Evolutionary conservation across 2,113 vertebrate genomes (phyloP).

Genomic region (Antennarius striatus): DNA sequence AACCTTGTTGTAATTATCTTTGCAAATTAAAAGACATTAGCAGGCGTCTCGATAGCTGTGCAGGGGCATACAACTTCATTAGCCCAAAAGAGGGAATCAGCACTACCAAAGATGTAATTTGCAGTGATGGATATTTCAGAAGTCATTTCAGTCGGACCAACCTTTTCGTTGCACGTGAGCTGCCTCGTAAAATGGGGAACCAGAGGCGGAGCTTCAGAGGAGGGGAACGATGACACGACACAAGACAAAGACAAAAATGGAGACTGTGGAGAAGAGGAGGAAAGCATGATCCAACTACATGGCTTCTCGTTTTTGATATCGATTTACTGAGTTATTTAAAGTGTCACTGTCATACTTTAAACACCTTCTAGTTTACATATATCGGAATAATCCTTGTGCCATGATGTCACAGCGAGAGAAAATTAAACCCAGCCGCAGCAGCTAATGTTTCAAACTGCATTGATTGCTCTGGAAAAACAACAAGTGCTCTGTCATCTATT

Average conservation of each 20-base stretch:
- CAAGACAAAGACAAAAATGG: constrained; percentile 18
- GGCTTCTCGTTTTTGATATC: constrained; percentile 32
- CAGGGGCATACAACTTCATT: constrained; percentile 71
- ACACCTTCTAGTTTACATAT: constrained; percentile 56
- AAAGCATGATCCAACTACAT: constrained; percentile 3
- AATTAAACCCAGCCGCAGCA: constrained; percentile 29
- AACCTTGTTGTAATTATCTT: constrained; percentile 76
- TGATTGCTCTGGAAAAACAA: constrained; percentile 7
- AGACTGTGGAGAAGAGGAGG: constrained; percentile 31
- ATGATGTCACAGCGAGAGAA: constrained; percentile 44
- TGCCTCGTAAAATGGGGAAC: constrained; percentile 34
- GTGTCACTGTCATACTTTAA: constrained; percentile 38
- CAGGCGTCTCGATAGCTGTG: constrained; percentile 59
- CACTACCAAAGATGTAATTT: constrained; percentile 65
- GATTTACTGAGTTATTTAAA: constrained; percentile 53
- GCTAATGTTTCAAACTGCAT: background rate
- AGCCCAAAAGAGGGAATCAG: constrained; percentile 68
- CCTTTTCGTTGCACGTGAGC: constrained; percentile 39
- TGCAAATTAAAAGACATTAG: constrained; percentile 78
- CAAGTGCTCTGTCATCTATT: constrained; percentile 19
- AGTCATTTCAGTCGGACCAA: constrained; percentile 47
- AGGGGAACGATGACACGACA: background rate
- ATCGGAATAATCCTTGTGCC: constrained; percentile 34
- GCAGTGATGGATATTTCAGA: constrained; percentile 63
- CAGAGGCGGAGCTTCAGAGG: constrained; percentile 12